Evolutionary conservation across 2,797 vertebrate species (phyloP), one percentile per base, ranked within the genome.

Genomic region (Muscicapa comitata): DNA sequence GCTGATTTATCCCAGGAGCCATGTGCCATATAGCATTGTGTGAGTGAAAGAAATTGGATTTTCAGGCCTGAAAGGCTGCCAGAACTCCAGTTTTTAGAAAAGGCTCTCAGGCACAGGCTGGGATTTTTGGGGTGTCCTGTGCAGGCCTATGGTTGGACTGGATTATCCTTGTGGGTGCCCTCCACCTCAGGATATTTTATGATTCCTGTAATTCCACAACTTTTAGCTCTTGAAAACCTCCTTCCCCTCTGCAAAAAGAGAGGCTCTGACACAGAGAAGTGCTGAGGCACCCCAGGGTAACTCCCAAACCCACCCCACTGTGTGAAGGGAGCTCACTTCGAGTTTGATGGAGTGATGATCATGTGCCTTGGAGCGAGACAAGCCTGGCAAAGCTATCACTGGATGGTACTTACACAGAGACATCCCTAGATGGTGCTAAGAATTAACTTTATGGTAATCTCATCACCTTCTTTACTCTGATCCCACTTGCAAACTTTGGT

Each of bases 401-500:
- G 2, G 50, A 35, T 9, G 63, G 93, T n/a, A 91, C 71, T 96
- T 95, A 58, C 94, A 72, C 63, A 43, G 11, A 92, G 23, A n/a
- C 72, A 95, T 90, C 96, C 77, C 95, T 97, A 97, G 96, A 84
- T 95, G 96, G 96, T 93, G 95, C 95, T 96, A 95, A 65, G 83
- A 86, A 93, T 94, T 93, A 93, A 84, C 84, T 94, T 97, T 90
- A 92, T 17, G 55, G 74, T 47, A 73, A 92, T 82, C 35, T 38
- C 58, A 72, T 10, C 11, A 9, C 8, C 13, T 53, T 17, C 68
- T 40, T 51, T 11, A 31, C 59, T 65, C 61, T 25, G 26, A 81
- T 47, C 45, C 37, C 18, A 61, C 42, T 50, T n/a, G 51, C 25
- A 37, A 92, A 91, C 66, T 84, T 72, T 16, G 16, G 8, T 70